phyloP scores from a whole-genome alignment of 2,888 invertebrate genomes.

The Latrodectus hesperus region DNA sequence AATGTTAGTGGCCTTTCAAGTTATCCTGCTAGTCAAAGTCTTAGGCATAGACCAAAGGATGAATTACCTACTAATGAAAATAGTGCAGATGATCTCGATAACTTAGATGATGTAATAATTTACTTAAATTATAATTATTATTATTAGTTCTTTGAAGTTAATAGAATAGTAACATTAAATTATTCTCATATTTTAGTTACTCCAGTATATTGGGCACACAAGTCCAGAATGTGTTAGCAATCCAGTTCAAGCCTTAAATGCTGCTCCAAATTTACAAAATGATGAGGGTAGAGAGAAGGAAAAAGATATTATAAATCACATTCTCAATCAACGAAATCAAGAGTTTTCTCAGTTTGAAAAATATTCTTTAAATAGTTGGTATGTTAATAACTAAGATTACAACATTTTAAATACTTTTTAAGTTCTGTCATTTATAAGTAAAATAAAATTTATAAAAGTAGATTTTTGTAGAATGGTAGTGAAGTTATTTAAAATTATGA shows the following conservation, averaged over 20 bases:
- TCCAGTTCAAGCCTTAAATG: slow-evolving; percentile 84
- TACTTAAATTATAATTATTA: background rate
- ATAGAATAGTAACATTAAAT: background rate
- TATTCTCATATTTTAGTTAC: slow-evolving; percentile 78
- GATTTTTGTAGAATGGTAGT: no score
- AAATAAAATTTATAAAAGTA: no score
- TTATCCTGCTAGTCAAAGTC: slow-evolving; percentile 82
- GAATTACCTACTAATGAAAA: slow-evolving; percentile 87
- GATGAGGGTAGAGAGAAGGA: slow-evolving; percentile 86
- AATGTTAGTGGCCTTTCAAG: slow-evolving; percentile 58
- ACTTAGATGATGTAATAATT: slow-evolving; percentile 88
- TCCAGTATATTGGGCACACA: slow-evolving; percentile 92
- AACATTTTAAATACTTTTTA: no score
- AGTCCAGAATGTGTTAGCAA: slow-evolving; percentile 89
- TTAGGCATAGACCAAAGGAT: slow-evolving; percentile 83
- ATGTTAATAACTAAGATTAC: slow-evolving; percentile 6
- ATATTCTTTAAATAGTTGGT: slow-evolving; percentile 72
- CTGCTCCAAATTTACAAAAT: slow-evolving; percentile 81
- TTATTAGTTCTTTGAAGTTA: background rate
- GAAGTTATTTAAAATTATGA: no score
- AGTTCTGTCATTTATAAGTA: no score
- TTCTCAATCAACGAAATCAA: slow-evolving; percentile 88
- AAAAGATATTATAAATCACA: slow-evolving; percentile 88
- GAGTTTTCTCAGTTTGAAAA: slow-evolving; percentile 83
- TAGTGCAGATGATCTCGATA: slow-evolving; percentile 90